phyloP scores from a whole-genome alignment of 2,888 invertebrate species.

The Hipparchia sbordonii region DNA sequence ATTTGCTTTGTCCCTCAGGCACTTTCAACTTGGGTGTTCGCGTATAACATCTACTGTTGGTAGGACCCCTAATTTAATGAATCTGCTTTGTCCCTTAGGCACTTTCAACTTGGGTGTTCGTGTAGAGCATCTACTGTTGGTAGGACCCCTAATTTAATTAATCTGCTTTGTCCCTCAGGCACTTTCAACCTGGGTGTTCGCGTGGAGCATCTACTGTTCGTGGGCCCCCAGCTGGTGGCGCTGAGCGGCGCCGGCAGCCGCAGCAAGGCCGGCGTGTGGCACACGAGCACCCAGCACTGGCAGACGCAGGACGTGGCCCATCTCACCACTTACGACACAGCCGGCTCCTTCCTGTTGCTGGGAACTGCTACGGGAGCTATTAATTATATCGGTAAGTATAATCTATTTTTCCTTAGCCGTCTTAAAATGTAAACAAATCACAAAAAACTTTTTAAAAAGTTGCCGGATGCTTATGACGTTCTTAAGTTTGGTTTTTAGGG shows the following conservation, averaged over 20 bases:
- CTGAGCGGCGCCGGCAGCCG: constrained; percentile 85
- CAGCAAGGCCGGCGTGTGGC: constrained; percentile 98
- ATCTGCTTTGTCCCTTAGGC: too few relatives aligned
- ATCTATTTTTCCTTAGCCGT: constrained; percentile 77
- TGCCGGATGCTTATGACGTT: too few relatives aligned
- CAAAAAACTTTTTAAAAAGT: too few relatives aligned
- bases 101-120: too few relatives aligned
- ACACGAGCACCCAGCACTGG: constrained; percentile 99
- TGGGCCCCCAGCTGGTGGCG: constrained; percentile 98
- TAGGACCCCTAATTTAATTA: too few relatives aligned
- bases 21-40: too few relatives aligned
- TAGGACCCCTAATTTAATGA: too few relatives aligned
- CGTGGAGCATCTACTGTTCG: constrained; percentile 98
- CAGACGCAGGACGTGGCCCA: constrained; percentile 98
- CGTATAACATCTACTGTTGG: too few relatives aligned
- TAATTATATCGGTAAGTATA: constrained; percentile 95
- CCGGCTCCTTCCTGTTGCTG: constrained; percentile 96
- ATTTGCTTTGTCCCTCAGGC: too few relatives aligned
- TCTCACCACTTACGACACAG: constrained; percentile 97
- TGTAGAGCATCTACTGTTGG: too few relatives aligned
- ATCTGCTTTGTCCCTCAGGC: constrained; percentile 73
- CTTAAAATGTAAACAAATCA: constrained; percentile 87
- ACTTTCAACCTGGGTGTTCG: constrained; percentile 95
- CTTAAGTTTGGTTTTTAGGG: too few relatives aligned
- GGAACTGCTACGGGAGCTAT: constrained; percentile 98